Evolutionary conservation across 2,797 vertebrate genomes (phyloP), one percentile per base, ranked within the genome.

Genomic region (Acanthiza pusilla): DNA sequence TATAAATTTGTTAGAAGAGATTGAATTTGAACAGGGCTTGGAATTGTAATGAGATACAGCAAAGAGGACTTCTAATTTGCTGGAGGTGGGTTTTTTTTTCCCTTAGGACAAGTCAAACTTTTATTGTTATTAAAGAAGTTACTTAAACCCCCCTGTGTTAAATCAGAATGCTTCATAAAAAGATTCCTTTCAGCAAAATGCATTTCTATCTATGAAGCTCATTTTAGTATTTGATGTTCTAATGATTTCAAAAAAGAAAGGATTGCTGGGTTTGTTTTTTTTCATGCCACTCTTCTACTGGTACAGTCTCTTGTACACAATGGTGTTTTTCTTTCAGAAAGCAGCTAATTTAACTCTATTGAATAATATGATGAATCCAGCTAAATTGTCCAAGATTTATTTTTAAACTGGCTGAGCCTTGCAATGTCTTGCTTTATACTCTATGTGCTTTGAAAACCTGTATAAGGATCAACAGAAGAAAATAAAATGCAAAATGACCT

Each of bases 351-450:
- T 76, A 85, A 72, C 25, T 79, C 15, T 42, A 20, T 32, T 85
- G 50, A 82, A 67, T 15, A 19, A 27, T 81, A 72, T 50, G 45
- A 84, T 61, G 54, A 66, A 78, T 54, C 26, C 86, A 95, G 42
- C 72, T 93, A 96, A 90, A 10, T 75, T 93, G 47, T 23, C 86
- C 73, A 80, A 70, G 55, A 87, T 93, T 96, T 92, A 87, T 86
- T 96, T 96, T 96, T 40, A 85, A 96, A 66, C 12, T 16, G 73
- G 2, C 5, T 89, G 40, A 95, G 26, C 27, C 81, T 88, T 77
- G 40, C 48, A 71, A 54, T 67, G 63, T 70, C 80, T 95, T 88
- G 36, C 16, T 70, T 89, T 89, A 45, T 9, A 66, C 71, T 60
- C 34, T 36, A 23, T 50, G 25, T 84, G 36, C 11, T 82, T 79